A percentile compares a stretch with the other conserved stretches of the same genome.
Evolutionary conservation across 1,140 invertebrate genomes (phyloP).

Genomic region (Solen grandis): DNA sequence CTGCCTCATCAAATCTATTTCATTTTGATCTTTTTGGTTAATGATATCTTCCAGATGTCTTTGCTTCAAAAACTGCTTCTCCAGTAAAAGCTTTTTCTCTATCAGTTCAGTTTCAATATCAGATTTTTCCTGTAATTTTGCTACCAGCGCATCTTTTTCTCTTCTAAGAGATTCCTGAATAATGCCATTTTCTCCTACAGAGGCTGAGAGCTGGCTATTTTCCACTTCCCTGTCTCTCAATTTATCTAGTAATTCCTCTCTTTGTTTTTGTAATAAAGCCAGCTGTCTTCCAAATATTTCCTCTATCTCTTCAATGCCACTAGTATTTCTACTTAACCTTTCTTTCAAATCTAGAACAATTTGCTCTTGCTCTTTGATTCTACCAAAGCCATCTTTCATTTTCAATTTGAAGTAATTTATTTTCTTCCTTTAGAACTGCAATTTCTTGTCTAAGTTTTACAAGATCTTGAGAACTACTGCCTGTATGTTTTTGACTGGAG

Average conservation of each 20-base stretch:
- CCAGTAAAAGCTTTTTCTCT: slow-evolving; percentile 59
- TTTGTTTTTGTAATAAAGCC: slow-evolving; percentile 72
- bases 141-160: slow-evolving; percentile 64
- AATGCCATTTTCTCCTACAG: slow-evolving; percentile 62
- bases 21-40: slow-evolving; percentile 71
- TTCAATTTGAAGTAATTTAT: slow-evolving; percentile 66
- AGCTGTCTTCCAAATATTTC: slow-evolving; percentile 69
- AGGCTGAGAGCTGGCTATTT: slow-evolving; percentile 55
- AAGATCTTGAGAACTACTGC: slow-evolving; percentile 49
- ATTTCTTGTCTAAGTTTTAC: slow-evolving; percentile 63
- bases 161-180: slow-evolving; percentile 66
- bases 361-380: slow-evolving; percentile 71
- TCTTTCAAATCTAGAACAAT: slow-evolving; percentile 65
- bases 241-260: slow-evolving; percentile 70
- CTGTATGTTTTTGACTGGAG: slow-evolving; percentile 24
- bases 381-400: slow-evolving; percentile 66
- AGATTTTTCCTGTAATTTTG: slow-evolving; percentile 62
- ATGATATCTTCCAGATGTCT: slow-evolving; percentile 71
- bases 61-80: slow-evolving; percentile 66
- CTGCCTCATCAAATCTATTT: slow-evolving; percentile 74
- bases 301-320: slow-evolving; percentile 51
- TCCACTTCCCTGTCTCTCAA: slow-evolving; percentile 60
- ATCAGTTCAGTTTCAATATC: slow-evolving; percentile 58
- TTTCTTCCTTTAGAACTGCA: slow-evolving; percentile 64
- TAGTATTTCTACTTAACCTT: slow-evolving; percentile 47